These are phyloP conservation scores for Zelleria hepariella DNA, from an alignment of 2,888 invertebrate species.

Conservation along the genomic window DNA sequence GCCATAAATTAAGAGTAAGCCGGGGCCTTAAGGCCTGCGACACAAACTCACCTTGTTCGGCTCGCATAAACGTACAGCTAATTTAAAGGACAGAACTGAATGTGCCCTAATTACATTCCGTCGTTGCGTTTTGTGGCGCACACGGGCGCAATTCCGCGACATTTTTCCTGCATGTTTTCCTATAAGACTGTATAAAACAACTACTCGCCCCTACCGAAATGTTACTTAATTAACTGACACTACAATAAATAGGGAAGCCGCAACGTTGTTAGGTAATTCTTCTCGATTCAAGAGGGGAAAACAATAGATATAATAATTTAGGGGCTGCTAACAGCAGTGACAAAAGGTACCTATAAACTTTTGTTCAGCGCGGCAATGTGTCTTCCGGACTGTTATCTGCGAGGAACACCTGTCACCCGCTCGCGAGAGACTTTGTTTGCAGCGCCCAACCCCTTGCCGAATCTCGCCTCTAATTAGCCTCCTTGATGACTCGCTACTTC, in stretches of 20 bases:
- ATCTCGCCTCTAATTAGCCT: constrained; percentile 43
- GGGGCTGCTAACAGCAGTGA: background rate
- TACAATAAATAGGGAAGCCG: background rate
- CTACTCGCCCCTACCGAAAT: background rate
- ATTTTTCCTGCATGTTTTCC: background rate
- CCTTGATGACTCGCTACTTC: constrained; percentile 44
- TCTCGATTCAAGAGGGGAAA: background rate
- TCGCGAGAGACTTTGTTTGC: constrained; percentile 36
- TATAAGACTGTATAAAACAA: background rate
- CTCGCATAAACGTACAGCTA: constrained; percentile 33
- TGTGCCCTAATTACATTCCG: constrained; percentile 45
- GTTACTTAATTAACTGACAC: background rate
- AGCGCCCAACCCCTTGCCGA: constrained; percentile 17
- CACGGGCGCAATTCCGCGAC: background rate
- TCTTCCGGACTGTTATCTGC: constrained; percentile 29
- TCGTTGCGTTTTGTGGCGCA: background rate
- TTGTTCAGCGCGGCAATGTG: constrained; percentile 4
- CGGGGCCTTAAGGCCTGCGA: constrained; percentile 1
- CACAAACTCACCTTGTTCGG: constrained; percentile 9
- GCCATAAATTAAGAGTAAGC: constrained; percentile 57
- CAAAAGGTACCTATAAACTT: background rate
- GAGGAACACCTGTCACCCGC: constrained; percentile 45
- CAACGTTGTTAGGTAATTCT: too few species aligned
- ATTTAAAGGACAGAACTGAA: constrained; percentile 49
- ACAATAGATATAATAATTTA: background rate